Base-by-base conservation (phyloP, 2,113 vertebrate species). In the Oceanites oceanicus region DNA sequence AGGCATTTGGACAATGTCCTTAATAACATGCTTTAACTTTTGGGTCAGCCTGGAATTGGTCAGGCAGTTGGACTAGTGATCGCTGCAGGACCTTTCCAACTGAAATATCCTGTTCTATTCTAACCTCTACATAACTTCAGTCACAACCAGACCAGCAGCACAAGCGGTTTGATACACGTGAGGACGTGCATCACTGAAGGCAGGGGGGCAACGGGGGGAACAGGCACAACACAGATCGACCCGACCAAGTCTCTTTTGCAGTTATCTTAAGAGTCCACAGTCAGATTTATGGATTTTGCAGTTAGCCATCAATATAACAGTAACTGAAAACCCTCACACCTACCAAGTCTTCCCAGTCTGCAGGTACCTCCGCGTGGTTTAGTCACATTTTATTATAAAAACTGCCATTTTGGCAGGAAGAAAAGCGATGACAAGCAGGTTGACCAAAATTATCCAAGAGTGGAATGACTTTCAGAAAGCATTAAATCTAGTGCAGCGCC, bases 121-220 rank as follows among this genome's bases (percentile, higher is more conserved):
- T 15, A 71, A 23, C 5, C 34, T 56, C 52, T 11, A 3, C 0
- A 0, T 23, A 65, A 52, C 25, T 45, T 32, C 5, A 16, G 49
- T 27, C 61, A 78, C 18, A 66, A 44, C 34, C 53, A 84, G 42
- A 67, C 17, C 23, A 88, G 18, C 29, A 81, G 20, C 0, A 0
- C 26, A 45, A 34, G 38, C 12, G 3, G n/a, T 15, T 56, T 67
- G 59, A 50, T 10, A 7, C 1, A 3, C 4, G 0, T 16, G 5
- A 58, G 14, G 2, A 52, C 5, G 0, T 7, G 29, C n/a, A 26
- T 12, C 23, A 38, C 29, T 3, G 1, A 53, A 36, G 26, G 16
- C 1, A 1, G 12, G 9, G 6, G 21, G 23, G 30, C 25, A 68
- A 50, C 3, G 3, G 4, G 5, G 11, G 25, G 7, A 88, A 59